A percentile compares a stretch with the other conserved stretches of the same genome.
Evolutionary conservation across 2,888 invertebrate species (phyloP).

Genomic region (Baronia brevicornis): DNA sequence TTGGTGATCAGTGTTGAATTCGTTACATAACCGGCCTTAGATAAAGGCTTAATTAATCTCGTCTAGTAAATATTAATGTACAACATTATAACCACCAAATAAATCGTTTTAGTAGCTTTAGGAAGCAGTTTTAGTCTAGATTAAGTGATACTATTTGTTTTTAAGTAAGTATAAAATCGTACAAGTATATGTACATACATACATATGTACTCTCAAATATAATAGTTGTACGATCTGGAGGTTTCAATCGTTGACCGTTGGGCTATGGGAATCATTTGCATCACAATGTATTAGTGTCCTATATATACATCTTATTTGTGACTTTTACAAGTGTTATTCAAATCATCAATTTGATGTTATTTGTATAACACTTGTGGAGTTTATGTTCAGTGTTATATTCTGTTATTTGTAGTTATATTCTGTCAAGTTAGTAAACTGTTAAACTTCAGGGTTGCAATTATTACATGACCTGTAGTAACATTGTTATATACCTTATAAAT

Average conservation of each 20-base stretch:
- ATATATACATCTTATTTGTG: slow-evolving; percentile 24
- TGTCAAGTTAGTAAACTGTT: too few relatives aligned
- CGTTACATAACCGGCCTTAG: slow-evolving; percentile 20
- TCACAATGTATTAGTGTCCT: slow-evolving; percentile 43
- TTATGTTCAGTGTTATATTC: too few relatives aligned
- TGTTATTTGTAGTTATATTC: too few relatives aligned
- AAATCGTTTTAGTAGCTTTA: slow-evolving; percentile 53
- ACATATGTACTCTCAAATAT: slow-evolving; percentile 13
- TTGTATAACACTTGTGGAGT: too few relatives aligned
- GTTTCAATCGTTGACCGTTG: slow-evolving; percentile 22
- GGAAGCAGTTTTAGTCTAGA: slow-evolving; percentile 24
- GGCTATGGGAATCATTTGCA: slow-evolving; percentile 58
- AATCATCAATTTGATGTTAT: slow-evolving; percentile 5
- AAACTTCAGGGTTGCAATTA: too few relatives aligned
- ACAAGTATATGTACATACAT: too few relatives aligned
- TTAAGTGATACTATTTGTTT: slow-evolving; percentile 22
- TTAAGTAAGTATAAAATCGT: too few relatives aligned
- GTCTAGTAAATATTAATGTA: slow-evolving; percentile 65
- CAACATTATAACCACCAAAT: slow-evolving; percentile 70
- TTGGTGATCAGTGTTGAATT: slow-evolving; percentile 14
- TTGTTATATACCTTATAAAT: too few relatives aligned
- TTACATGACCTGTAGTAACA: too few relatives aligned
- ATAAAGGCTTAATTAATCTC: slow-evolving; percentile 55
- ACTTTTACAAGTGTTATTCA: slow-evolving; percentile 21
- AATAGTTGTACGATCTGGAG: slow-evolving; percentile 16